Base-by-base conservation (phyloP, 2,888 invertebrate genomes). In the Rhyacophila evoluta region DNA sequence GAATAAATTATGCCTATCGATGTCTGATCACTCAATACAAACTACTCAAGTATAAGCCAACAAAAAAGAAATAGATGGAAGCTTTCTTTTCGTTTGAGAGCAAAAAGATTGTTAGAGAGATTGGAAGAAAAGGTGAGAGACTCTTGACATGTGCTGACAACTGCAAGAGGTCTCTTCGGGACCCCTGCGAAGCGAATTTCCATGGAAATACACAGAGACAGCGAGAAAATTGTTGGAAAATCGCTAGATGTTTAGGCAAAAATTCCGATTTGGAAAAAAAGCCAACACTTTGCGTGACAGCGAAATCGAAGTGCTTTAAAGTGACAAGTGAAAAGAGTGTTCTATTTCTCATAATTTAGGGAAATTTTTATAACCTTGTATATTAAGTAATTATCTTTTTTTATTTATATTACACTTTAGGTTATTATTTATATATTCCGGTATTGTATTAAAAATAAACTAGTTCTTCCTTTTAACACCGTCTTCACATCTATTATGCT, bases 61-160 rank as follows among this genome's bases (percentile, higher is more conserved):
- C 41, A 41, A 8, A 55, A 33, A 33, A 33, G n/a, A 55, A 55
- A 55, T 39, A 8, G 55, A 55, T 25, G 8, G n/a, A 55, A 55
- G 41, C 6, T 12, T 55, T 55, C 10, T 55, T 55, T 25, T 55
- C 55, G 8, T 55, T 19, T 55, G 19, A 19, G 10, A 15, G 41
- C 41, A 41, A 41, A 41, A 41, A 25, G 55, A 55, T 55, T 55
- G 2, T 19, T 8, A 8, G 2, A 25, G 25, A 1, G 55, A 55
- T 55, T 55, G 19, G 1, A 1, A 25, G 19, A 55, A 25, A n/a
- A 12, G 55, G 10, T 19, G 55, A 55, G 25, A 0, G 25, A 10
- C 25, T 8, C 55, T 55, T 55, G 55, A 55, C 55, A 19, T 55
- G 19, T 55, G 55, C 55, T 55, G 55, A 55, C 55, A 55, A 55